These are phyloP conservation scores for Xenopus borealis DNA, from an alignment of 2,113 vertebrate genomes.

Conservation along the genomic window DNA sequence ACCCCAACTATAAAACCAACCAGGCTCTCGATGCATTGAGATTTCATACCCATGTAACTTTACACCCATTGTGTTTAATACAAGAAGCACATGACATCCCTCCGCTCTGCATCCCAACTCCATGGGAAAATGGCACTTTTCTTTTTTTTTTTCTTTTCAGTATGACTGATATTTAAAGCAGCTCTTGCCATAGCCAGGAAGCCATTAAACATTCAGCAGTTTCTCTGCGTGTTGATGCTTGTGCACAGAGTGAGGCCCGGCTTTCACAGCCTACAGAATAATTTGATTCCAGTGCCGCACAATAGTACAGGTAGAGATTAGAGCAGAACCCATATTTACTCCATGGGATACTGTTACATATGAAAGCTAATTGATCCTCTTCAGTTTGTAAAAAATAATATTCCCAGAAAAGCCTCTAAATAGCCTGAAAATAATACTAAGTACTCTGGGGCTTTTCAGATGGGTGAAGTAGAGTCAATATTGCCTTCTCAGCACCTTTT, in stretches of 20 bases:
- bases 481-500: too few species aligned
- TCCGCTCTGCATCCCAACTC: background rate
- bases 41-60: background rate
- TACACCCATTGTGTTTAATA: constrained; percentile 26
- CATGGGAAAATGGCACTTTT: constrained; percentile 16
- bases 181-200: constrained; percentile 14
- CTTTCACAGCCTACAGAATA: constrained; percentile 43
- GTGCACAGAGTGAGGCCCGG: constrained; percentile 31
- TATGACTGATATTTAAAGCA: constrained; percentile 17
- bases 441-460: constrained; percentile 6
- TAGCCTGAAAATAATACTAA: constrained; percentile 45
- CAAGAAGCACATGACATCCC: background rate
- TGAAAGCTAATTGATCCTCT: constrained; percentile 47
- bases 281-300: constrained; percentile 38
- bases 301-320: constrained; percentile 42
- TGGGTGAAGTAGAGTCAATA: background rate
- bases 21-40: background rate
- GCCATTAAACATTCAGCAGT: constrained; percentile 42
- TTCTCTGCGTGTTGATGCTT: constrained; percentile 32
- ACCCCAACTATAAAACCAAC: background rate
- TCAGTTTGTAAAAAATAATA: constrained; percentile 41
- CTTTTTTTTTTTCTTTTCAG: background rate
- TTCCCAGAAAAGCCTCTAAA: constrained; percentile 32
- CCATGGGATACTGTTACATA: constrained; percentile 38
- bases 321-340: constrained; percentile 40